Conservation (phyloP, 1,140 invertebrate genomes). For the Papilio dardanus region DNA sequence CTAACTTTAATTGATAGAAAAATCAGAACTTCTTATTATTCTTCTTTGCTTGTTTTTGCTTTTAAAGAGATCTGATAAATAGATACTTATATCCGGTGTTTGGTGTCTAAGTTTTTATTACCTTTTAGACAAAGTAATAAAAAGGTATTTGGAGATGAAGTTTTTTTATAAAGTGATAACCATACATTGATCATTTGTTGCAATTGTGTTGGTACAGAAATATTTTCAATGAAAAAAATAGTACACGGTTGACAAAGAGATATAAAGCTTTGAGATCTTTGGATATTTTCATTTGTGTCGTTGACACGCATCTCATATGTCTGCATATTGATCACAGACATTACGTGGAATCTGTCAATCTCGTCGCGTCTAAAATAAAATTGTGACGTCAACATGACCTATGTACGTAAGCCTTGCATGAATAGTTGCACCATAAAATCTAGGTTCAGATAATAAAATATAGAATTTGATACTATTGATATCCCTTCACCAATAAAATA, state of each 20-base stretch:
- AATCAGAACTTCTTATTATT: not conserved
- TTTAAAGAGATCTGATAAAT: not conserved
- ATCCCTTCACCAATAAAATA: not conserved
- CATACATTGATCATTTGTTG: too few relatives aligned
- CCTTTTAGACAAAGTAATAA: not conserved
- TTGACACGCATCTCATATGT: not conserved
- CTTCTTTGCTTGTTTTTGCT: not conserved
- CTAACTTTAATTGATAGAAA: not conserved
- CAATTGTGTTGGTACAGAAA: too few relatives aligned
- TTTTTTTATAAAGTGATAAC: not conserved
- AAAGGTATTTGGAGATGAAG: not conserved
- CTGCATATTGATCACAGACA: constrained; percentile 34
- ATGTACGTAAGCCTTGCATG: constrained; percentile 46
- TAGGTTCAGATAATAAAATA: constrained; percentile 11
- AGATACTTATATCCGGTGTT: not conserved
- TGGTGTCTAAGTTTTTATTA: not conserved
- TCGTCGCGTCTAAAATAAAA: constrained; percentile 42
- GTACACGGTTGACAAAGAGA: not conserved
- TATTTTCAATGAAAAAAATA: constrained; percentile 1
- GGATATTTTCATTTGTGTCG: not conserved
- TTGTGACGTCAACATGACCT: constrained; percentile 43
- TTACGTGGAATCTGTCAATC: constrained; percentile 43
- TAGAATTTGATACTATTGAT: not conserved
- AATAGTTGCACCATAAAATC: constrained; percentile 48
- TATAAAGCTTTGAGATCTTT: not conserved